Conservation (phyloP, 2,888 invertebrate species). For the Caenorhabditis panamensis region DNA sequence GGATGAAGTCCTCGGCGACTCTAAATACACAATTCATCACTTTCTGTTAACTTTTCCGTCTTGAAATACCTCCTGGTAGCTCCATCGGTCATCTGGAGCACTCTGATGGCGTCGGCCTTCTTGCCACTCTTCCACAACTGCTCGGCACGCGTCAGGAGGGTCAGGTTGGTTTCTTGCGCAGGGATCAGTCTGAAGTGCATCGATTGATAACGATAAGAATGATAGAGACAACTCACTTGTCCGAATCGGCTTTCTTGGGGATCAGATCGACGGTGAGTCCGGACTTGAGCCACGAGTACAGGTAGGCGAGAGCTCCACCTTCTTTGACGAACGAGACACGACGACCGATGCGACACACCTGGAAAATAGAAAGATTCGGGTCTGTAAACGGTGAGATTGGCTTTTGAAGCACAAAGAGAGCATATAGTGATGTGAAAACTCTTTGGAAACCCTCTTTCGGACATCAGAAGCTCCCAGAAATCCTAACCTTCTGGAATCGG, state of each 20-base stretch:
- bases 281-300: slow-evolving; percentile 61
- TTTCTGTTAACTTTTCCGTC: neutral
- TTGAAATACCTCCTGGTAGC: slow-evolving; percentile 56
- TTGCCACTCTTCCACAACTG: slow-evolving; percentile 59
- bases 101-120: slow-evolving; percentile 61
- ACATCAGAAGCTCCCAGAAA: too few relatives aligned
- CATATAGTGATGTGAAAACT: too few relatives aligned
- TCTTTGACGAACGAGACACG: slow-evolving; percentile 61
- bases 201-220: neutral
- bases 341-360: slow-evolving; percentile 61
- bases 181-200: slow-evolving; percentile 12
- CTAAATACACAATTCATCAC: slow-evolving; percentile 42
- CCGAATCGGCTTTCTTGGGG: slow-evolving; percentile 20
- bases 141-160: slow-evolving; percentile 61
- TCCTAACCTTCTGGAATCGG: slow-evolving; percentile 86
- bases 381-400: too few relatives aligned
- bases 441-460: too few relatives aligned
- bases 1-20: slow-evolving; percentile 63
- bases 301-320: slow-evolving; percentile 58
- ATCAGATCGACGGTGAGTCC: slow-evolving; percentile 48
- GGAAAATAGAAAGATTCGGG: neutral
- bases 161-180: slow-evolving; percentile 47
- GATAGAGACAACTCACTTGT: slow-evolving; percentile 21
- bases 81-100: slow-evolving; percentile 63
- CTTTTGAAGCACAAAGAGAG: too few relatives aligned